A percentile compares a stretch with the other conserved stretches of the same genome.
Conservation (phyloP, 1,140 invertebrate species). For the Bombus sylvicola region DNA sequence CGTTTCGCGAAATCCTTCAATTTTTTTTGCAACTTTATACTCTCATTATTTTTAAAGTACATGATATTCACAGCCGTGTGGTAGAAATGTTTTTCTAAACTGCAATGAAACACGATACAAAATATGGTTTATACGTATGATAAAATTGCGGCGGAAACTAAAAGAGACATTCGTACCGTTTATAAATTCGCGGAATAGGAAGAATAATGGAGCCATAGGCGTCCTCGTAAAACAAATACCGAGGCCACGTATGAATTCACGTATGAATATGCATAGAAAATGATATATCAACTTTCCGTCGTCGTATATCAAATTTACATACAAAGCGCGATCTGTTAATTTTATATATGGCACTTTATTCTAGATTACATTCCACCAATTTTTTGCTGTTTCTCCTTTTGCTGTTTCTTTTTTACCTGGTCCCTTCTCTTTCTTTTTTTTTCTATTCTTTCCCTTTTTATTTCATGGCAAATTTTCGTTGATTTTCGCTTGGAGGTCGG, state of each 20-base stretch:
- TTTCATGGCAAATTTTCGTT: neutral
- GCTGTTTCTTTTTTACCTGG: constrained; percentile 8
- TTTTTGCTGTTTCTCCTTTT: neutral
- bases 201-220: constrained; percentile 27
- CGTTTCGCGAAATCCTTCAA: neutral
- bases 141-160: neutral
- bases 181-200: constrained; percentile 31
- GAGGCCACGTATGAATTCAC: constrained; percentile 11
- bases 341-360: constrained; percentile 43
- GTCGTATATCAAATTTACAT: constrained; percentile 50
- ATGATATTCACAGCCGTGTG: neutral
- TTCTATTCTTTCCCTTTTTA: neutral
- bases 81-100: neutral
- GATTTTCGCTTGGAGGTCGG: neutral
- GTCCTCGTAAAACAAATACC: constrained; percentile 32
- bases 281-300: constrained; percentile 41
- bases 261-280: constrained; percentile 49
- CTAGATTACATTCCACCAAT: constrained; percentile 31
- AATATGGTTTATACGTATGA: neutral
- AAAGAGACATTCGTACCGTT: neutral
- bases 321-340: constrained; percentile 51
- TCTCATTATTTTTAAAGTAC: neutral
- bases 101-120: neutral
- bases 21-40: neutral
- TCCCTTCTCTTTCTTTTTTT: neutral